Evolutionary conservation across 2,113 vertebrate species (phyloP), one percentile per base, ranked within the genome.

Genomic region (Chunga burmeisteri): DNA sequence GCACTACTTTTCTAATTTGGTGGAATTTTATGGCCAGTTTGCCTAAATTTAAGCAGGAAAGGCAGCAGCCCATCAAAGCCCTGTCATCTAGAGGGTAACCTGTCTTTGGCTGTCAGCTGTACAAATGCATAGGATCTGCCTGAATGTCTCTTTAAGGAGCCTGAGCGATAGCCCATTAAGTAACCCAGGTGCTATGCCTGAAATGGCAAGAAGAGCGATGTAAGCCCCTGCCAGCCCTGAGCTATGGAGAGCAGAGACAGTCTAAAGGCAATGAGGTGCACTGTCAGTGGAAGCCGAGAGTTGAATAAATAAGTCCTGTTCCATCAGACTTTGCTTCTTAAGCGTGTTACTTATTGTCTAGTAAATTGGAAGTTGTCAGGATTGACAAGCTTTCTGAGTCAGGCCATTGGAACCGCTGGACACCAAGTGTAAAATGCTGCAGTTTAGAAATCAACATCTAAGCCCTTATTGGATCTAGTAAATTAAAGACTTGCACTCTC

Each of bases 271-370:
- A 70, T 66, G 66, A 94, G 85, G 38, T 21, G 26, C 61, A 53
- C 13, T 65, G 27, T 50, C 72, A 90, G 58, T 61, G 44, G n/a
- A 75, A 90, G 79, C 30, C 50, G 38, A 50, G 38, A 32, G 34
- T 11, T 70, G 55, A 77, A 86, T 73, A 90, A 91, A 82, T 36
- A 85, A 94, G 62, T 55, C 36, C 25, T 73, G 13, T 77, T 93
- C 62, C 59, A 83, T 80, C 46, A 80, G 40, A 49, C 42, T 83
- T 94, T 55, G n/a, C 55, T 95, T 90, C 93, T 88, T 81, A 94
- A 92, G 38, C 38, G 29, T 86, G 36, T 61, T 74, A 67, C n/a
- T 86, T 90, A 81, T 42, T 67, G 46, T 50, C n/a, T 34, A 66
- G 71, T 38, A 94, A 95, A 96, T 44, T 92, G 55, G 71, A 95